Evolutionary conservation across 2,113 vertebrate species (phyloP).

Genomic region (Bubo bubo): DNA sequence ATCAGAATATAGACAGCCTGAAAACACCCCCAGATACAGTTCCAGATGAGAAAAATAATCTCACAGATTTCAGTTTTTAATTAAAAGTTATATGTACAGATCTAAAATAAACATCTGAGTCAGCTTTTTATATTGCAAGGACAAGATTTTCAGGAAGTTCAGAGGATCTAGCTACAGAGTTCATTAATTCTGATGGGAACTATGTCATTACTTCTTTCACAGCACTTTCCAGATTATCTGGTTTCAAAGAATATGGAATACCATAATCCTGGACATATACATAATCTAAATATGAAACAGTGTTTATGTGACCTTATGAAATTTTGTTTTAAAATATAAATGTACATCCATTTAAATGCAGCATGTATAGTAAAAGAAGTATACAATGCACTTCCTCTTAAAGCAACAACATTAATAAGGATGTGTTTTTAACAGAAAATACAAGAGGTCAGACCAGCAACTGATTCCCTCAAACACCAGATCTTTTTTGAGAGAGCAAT

Average conservation of each 20-base stretch:
- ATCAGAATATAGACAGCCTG: neutral
- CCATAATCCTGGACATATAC: neutral
- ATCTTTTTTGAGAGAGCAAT: neutral
- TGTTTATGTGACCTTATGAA: neutral
- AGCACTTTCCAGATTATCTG: neutral
- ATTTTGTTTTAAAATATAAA: neutral
- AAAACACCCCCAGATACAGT: neutral
- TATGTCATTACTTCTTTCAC: neutral
- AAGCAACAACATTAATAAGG: neutral
- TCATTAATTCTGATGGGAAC: neutral
- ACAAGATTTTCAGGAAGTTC: neutral
- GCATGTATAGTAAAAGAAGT: neutral
- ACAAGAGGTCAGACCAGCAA: neutral
- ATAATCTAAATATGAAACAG: neutral
- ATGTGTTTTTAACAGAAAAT: neutral
- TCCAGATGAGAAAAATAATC: neutral
- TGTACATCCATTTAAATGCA: neutral
- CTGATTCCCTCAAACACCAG: neutral
- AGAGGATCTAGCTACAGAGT: neutral
- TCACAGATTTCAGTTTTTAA: neutral
- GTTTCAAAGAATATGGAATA: neutral
- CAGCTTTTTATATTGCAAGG: neutral
- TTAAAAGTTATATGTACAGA: neutral
- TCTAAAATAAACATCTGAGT: neutral
- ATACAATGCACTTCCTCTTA: neutral